Evolutionary conservation across 1,140 invertebrate genomes (phyloP), one percentile per base, ranked within the genome.

Genomic region (Delia radicum): DNA sequence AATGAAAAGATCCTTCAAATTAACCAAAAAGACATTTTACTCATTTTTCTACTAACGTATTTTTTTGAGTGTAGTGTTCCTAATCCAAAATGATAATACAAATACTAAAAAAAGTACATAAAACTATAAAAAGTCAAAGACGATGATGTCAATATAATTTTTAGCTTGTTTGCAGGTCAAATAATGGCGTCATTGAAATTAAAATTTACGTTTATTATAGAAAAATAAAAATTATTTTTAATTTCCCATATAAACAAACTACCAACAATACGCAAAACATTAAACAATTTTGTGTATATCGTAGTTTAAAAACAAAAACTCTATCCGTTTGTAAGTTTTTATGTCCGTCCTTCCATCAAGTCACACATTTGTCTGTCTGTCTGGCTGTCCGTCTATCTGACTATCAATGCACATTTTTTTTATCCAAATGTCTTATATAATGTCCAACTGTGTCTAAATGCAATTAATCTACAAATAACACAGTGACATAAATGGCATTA

Each of bases 361-460:
- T 55, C 48, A 55, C 48, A 55, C 48, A 21, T 55, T 21, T 55
- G 18, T 55, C 15, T 55, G 48, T 55, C 48, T 55, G n/a, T 8
- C 48, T 55, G 5, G 2, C 48, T 24, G 48, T 8, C 33, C 13
- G 33, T 37, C 33, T 37, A 37, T 37, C 33, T 37, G 33, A 37
- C 8, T 37, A 55, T 55, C 48, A 21, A 55, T 21, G 48, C 48
- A n/a, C n/a, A n/a, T n/a, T n/a, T n/a, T n/a, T n/a, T n/a, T n/a
- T n/a, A n/a, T n/a, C n/a, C n/a, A 55, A 55, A 55, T 55, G 48
- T 31, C 65, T 28, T 69, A 31, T 33, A 69, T 33, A 69, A 69
- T 69, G 65, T 69, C 65, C 65, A 69, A 69, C 65, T 69, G 65
- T 69, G 65, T 69, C 65, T 69, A 33, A 69, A 69, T 69, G 65